Evolutionary conservation across 2,797 vertebrate genomes (phyloP).

Genomic region (Rhinella marina): DNA sequence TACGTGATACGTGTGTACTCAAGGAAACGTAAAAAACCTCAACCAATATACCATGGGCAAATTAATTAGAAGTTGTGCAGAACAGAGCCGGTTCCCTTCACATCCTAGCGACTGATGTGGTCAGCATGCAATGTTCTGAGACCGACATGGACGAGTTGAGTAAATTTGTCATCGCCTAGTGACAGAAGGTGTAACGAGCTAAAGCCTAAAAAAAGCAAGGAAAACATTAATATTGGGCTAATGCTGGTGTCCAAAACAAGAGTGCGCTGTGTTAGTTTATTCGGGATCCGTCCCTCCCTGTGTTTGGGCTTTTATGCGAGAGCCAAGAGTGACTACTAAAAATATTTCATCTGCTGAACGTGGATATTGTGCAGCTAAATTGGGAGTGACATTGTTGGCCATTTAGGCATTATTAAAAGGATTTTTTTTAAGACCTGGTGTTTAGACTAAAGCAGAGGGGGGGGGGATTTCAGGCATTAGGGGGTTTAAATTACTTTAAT

Average conservation of each 20-base stretch:
- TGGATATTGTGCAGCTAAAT: conserved; percentile 59
- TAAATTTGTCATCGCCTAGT: conserved; percentile 56
- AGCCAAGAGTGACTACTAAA: conserved; percentile 57
- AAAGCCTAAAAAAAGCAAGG: conserved; percentile 49
- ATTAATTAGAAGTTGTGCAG: conserved; percentile 34
- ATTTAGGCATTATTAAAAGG: conserved; percentile 45
- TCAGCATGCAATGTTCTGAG: conserved; percentile 33
- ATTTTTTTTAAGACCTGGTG: conserved; percentile 48
- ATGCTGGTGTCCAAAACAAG: conserved; percentile 54
- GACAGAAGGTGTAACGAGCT: conserved; percentile 57
- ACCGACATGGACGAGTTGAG: conserved; percentile 40
- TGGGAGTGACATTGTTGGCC: conserved; percentile 58
- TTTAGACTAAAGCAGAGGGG: conserved; percentile 45
- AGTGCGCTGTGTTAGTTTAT: conserved; percentile 50
- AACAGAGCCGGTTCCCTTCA: neutral
- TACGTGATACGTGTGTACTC: conserved; percentile 31
- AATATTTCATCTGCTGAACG: conserved; percentile 50
- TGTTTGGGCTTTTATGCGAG: conserved; percentile 29
- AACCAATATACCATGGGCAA: conserved; percentile 38
- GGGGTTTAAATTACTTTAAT: conserved; percentile 59
- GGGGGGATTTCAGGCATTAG: conserved; percentile 59
- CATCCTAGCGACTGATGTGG: conserved; percentile 53
- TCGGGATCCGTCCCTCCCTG: conserved; percentile 36
- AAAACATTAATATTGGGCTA: conserved; percentile 57
- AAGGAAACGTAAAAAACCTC: conserved; percentile 35